phyloP scores from a whole-genome alignment of 2,888 invertebrate species.

The Eupithecia abbreviata region DNA sequence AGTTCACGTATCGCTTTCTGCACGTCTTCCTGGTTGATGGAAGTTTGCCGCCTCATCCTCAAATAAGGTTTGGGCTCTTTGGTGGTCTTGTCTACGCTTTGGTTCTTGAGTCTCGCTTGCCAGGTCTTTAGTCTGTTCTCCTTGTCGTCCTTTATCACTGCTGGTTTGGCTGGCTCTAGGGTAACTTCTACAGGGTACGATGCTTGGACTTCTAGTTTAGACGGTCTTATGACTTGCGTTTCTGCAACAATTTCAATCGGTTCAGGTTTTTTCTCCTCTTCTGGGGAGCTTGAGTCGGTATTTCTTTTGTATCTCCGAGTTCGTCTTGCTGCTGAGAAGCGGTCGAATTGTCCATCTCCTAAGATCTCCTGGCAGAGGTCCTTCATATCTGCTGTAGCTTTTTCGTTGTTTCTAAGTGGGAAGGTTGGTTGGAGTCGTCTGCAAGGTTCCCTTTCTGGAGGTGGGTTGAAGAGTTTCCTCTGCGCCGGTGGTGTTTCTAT shows the following conservation, averaged over 20 bases:
- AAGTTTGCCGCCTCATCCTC: conserved; percentile 86
- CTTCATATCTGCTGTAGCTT: conserved; percentile 71
- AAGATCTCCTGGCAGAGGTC: conserved; percentile 82
- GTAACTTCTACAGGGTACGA: conserved; percentile 77
- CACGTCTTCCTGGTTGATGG: conserved; percentile 88
- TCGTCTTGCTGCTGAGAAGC: conserved; percentile 91
- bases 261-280: conserved; percentile 81
- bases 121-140: conserved; percentile 86
- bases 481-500: conserved; percentile 95
- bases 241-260: conserved; percentile 79
- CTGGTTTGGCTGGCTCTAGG: conserved; percentile 69
- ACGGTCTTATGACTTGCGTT: conserved; percentile 79
- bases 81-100: conserved; percentile 77
- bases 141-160: conserved; percentile 79
- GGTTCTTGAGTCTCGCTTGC: conserved; percentile 87
- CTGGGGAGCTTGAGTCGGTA: conserved; percentile 83
- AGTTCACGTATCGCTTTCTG: conserved; percentile 87
- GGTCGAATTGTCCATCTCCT: conserved; percentile 92
- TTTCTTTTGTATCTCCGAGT: conserved; percentile 91
- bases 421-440: conserved; percentile 77
- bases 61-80: conserved; percentile 77
- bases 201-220: conserved; percentile 79
- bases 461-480: conserved; percentile 86
- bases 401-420: conserved; percentile 60
- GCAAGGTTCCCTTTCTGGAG: conserved; percentile 85